phyloP scores from a whole-genome alignment of 2,888 invertebrate species.

The Allolobophora icterica region DNA sequence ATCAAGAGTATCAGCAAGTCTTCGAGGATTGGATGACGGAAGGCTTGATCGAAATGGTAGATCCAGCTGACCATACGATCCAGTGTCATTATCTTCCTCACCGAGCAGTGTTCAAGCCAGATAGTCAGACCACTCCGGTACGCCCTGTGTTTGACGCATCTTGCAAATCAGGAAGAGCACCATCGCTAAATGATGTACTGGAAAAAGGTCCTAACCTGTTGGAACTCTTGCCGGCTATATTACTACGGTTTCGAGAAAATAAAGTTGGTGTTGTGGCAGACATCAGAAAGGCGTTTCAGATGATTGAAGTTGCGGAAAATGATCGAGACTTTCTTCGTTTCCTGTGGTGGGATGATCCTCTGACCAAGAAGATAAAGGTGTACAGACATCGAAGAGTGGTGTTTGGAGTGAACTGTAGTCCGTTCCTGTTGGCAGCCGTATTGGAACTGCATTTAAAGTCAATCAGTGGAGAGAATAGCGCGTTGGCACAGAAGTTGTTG shows the following conservation, averaged over 20 bases:
- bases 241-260: slow-evolving; percentile 1
- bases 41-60: background rate
- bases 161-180: background rate
- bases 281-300: background rate
- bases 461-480: too few relatives aligned
- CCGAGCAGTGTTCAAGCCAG: slow-evolving; percentile 4
- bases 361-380: background rate
- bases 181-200: background rate
- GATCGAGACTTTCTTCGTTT: background rate
- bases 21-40: too few relatives aligned
- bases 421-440: too few relatives aligned
- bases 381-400: background rate
- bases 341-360: background rate
- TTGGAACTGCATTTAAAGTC: too few relatives aligned
- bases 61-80: background rate
- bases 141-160: background rate
- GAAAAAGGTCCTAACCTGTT: background rate
- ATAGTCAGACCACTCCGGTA: background rate
- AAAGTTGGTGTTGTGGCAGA: background rate
- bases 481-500: slow-evolving; percentile 20
- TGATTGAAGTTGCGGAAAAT: background rate
- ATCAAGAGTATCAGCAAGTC: too few relatives aligned
- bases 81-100: background rate
- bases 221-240: background rate
- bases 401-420: too few relatives aligned